Evolutionary conservation across 2,113 vertebrate genomes (phyloP), one percentile per base, ranked within the genome.

Genomic region (Blennius ocellaris): DNA sequence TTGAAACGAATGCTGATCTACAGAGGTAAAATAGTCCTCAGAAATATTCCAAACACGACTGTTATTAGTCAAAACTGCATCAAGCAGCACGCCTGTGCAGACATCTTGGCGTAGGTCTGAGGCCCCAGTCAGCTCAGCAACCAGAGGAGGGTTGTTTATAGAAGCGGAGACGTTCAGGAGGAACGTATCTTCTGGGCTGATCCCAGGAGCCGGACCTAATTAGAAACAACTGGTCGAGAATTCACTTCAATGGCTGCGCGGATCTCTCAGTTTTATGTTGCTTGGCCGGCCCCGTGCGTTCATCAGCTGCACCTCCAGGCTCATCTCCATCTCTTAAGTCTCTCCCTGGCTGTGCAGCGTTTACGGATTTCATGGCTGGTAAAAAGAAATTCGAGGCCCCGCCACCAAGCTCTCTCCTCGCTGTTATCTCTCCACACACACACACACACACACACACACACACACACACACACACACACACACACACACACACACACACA

Each of bases 201-300:
- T 92, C 91, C 91, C 88, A 86, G 90, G 87, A 94, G 93, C 89
- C 62, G 49, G 65, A 68, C 86, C 89, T 92, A 94, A 94, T 94
- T 92, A 91, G 88, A 94, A 93, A 89, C 93, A 94, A 93, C 90
- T 93, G 93, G 59, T 85, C 17, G 56, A 91, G 90, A 87, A 88
- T 87, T 90, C 81, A 91, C 87, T 91, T 89, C 90, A 89, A 89
- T 89, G 86, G 82, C 83, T 84, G 41, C 73, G 16, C 77, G 83
- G 83, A 92, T 88, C 86, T 93, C 75, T 87, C 82, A 82, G 21
- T 90, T 82, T 92, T 93, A 91, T 92, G 90, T 89, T 88, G 86
- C 85, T 92, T 93, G 92, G 91, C 92, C 61, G 82, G 64, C 80
- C 55, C 71, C 63, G 61, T 41, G 44, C 85, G 85, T 89, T 92